Evolutionary conservation across 2,888 invertebrate species (phyloP).

Genomic region (Noctua janthe): DNA sequence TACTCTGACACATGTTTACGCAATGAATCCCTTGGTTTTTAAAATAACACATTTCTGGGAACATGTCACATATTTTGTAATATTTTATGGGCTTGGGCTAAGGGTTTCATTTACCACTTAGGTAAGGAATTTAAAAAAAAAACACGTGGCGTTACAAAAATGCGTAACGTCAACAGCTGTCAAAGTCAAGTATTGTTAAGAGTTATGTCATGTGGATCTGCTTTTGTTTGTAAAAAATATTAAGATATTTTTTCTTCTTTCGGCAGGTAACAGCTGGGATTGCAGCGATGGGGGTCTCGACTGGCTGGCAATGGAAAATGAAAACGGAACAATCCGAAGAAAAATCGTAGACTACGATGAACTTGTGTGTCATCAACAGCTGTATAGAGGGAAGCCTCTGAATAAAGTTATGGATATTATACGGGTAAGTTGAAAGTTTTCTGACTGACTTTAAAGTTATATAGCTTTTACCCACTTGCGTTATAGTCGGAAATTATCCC

Average conservation of each 20-base stretch:
- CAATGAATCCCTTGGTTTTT: slow-evolving; percentile 6
- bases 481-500: background rate
- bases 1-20: slow-evolving; percentile 15
- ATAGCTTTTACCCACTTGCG: background rate
- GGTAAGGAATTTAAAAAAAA: slow-evolving; percentile 5
- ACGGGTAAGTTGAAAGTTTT: slow-evolving; percentile 84
- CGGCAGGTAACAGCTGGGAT: slow-evolving; percentile 92
- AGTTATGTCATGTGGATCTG: background rate
- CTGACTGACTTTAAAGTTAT: background rate
- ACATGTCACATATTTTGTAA: slow-evolving; percentile 36
- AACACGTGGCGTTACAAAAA: background rate
- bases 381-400: slow-evolving; percentile 92
- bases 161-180: background rate
- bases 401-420: slow-evolving; percentile 92
- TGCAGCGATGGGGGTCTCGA: slow-evolving; percentile 91
- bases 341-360: slow-evolving; percentile 90
- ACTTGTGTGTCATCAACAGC: slow-evolving; percentile 90
- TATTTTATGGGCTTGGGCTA: slow-evolving; percentile 23
- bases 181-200: too few species aligned
- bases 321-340: slow-evolving; percentile 83
- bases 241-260: background rate
- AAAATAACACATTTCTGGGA: slow-evolving; percentile 16
- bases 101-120: background rate
- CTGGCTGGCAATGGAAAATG: slow-evolving; percentile 91
- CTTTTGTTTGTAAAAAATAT: background rate